phyloP scores from a whole-genome alignment of 2,113 vertebrate genomes.

The Plectropomus leopardus region DNA sequence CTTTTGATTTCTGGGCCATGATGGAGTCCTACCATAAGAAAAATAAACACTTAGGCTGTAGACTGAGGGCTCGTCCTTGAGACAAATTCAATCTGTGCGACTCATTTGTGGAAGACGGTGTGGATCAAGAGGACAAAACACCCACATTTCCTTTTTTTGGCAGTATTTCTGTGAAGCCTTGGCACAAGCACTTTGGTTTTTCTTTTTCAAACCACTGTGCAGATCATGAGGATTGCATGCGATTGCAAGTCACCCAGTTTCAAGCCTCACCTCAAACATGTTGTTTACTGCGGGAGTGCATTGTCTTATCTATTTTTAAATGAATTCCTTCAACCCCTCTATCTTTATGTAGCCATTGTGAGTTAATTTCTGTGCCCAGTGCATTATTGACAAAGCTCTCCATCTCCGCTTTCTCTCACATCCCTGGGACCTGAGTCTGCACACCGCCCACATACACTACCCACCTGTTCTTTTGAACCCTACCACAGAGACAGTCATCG shows the following conservation, averaged over 20 bases:
- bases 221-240: neutral
- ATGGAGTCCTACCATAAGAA: slow-evolving; percentile 2
- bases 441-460: slow-evolving; percentile 24
- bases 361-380: slow-evolving; percentile 10
- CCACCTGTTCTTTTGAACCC: slow-evolving; percentile 24
- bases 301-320: slow-evolving; percentile 17
- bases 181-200: neutral
- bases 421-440: slow-evolving; percentile 49
- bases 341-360: neutral
- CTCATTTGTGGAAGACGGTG: neutral
- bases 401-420: slow-evolving; percentile 26
- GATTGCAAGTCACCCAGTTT: neutral
- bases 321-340: neutral
- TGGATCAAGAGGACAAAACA: neutral
- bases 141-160: neutral
- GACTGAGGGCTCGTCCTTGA: slow-evolving; percentile 10
- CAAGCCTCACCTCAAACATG: slow-evolving; percentile 11
- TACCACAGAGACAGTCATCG: slow-evolving; percentile 5
- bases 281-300: neutral
- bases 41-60: neutral
- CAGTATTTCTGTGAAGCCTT: neutral
- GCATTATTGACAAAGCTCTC: slow-evolving; percentile 34
- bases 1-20: neutral
- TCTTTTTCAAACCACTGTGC: slow-evolving; percentile 8
- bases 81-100: neutral